Conservation (phyloP, 2,888 invertebrate species). For the Caenorhabditis japonica region DNA sequence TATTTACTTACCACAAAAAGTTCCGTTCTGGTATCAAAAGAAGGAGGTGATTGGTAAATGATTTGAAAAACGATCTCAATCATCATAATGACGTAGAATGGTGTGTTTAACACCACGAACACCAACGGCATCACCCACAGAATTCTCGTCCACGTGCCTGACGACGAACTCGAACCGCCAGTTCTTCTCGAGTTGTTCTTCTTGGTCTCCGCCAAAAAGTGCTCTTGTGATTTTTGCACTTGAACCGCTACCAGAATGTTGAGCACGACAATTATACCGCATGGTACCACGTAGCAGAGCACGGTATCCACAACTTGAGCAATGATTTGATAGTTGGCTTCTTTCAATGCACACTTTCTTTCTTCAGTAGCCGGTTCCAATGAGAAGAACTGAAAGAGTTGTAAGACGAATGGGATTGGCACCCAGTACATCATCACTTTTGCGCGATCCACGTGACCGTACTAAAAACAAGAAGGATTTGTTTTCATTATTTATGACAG, state of each 20-base stretch:
- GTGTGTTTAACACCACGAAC: constrained; percentile 75
- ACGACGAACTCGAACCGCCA: constrained; percentile 51
- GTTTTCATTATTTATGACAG: neutral
- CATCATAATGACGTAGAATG: constrained; percentile 71
- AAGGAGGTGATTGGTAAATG: constrained; percentile 54
- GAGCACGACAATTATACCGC: constrained; percentile 71
- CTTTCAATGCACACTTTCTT: constrained; percentile 58
- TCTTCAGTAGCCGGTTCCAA: constrained; percentile 59
- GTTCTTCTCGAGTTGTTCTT: constrained; percentile 57
- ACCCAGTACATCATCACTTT: constrained; percentile 72
- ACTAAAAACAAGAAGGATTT: constrained; percentile 55
- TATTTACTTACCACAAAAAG: constrained; percentile 58
- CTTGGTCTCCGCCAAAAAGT: constrained; percentile 47
- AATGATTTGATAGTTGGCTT: constrained; percentile 66
- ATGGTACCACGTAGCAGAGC: constrained; percentile 75
- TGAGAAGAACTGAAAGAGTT: constrained; percentile 71
- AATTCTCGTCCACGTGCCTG: constrained; percentile 70
- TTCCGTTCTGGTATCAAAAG: constrained; percentile 45
- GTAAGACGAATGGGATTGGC: constrained; percentile 74
- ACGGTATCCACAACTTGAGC: constrained; percentile 71
- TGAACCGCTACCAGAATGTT: constrained; percentile 71
- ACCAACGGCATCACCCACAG: constrained; percentile 76
- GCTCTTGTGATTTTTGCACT: constrained; percentile 57
- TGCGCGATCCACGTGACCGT: constrained; percentile 68
- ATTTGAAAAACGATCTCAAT: constrained; percentile 59